Evolutionary conservation across 1,140 invertebrate genomes (phyloP), one percentile per base, ranked within the genome.

Genomic region (Penaeus chinensis): DNA sequence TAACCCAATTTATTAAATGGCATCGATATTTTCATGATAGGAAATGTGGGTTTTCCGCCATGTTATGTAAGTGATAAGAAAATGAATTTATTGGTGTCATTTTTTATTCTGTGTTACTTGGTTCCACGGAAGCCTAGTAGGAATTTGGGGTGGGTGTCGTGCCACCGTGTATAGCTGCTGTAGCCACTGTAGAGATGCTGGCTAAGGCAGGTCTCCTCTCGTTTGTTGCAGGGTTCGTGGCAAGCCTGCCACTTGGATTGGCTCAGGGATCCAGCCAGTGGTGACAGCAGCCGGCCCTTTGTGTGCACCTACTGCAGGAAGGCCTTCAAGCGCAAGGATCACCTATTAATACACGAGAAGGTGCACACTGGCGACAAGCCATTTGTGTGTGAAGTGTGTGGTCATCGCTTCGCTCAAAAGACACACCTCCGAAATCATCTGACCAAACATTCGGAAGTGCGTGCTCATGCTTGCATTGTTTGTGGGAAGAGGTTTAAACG

Each of bases 321-420:
- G 84, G 92, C 92, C 18, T 96, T 96, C 91, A 93, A 94, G 0
- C 94, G 95, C 90, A 93, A 95, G 79, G 95, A 94, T 94, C 94
- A 95, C 87, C 92, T 95, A 27, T 94, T 94, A 86, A 95, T 95
- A 91, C 95, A 96, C 91, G 91, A 93, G 90, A 93, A 95, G 32
- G 89, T 94, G 3, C 95, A 96, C 91, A 95, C 94, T 37, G 95
- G 94, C 32, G 93, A 95, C 37, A 93, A 95, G 20, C 92, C 92
- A 24, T 92, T 91, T 88, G 84, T 89, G 20, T 92, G 92, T 84
- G 84, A 90, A 10, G 69, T 90, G 69, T 91, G 91, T 85, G 82
- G 86, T 37, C 88, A 89, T 37, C 85, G 80, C 81, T 90, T 90
- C 71, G 89, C 89, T 47, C 89, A 90, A 87, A 85, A 88, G 63